Base-by-base conservation (phyloP, 35 echinoderm and acorn worm genomes). In the Heliocidaris erythrogramma region DNA sequence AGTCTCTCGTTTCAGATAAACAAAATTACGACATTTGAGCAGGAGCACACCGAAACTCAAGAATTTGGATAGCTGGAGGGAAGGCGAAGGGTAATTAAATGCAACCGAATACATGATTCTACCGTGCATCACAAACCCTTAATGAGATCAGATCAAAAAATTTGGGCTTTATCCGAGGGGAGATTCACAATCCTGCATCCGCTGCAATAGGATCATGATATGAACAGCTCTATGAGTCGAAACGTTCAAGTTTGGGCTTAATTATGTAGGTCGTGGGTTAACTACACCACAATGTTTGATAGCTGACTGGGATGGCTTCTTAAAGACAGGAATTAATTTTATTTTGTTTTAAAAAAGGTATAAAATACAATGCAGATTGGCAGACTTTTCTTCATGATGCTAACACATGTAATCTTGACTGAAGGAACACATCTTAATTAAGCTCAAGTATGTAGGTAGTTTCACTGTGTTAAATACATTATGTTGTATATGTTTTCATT, bases 21-120 rank as follows among this genome's bases (percentile, higher is more conserved):
- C 65, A 78, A 78, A 78, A 78, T 78, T 78, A 78, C 65, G 65
- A 78, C 65, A 78, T 78, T n/a, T 78, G 65, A 78, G 65, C 65
- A 21, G 65, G 65, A 78, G 65, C 21, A n/a, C 18, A 18, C 4
- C 65, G 65, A 78, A 78, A 78, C 65, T 78, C 65, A 78, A 78
- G 65, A 78, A 27, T 78, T 78, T 78, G 65, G 18, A 78, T 78
- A n/a, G 65, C 65, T 78, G 18, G 65, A 78, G 65, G 65, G 65
- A 78, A n/a, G 65, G 65, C 27, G 65, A 27, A n/a, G 65, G 65
- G 65, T 78, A 78, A 78, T 78, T 78, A 78, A 78, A 78, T 78
- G 65, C 65, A 78, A 78, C 65, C 65, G 21, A 78, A 29, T 78
- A 78, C 65, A 21, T 78, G 65, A 78, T 78, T 78, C 65, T 24